Percentiles rank a stretch among this genome's conserved stretches.
Conservation (phyloP, 2,888 invertebrate species). For the Aromia moschata region DNA sequence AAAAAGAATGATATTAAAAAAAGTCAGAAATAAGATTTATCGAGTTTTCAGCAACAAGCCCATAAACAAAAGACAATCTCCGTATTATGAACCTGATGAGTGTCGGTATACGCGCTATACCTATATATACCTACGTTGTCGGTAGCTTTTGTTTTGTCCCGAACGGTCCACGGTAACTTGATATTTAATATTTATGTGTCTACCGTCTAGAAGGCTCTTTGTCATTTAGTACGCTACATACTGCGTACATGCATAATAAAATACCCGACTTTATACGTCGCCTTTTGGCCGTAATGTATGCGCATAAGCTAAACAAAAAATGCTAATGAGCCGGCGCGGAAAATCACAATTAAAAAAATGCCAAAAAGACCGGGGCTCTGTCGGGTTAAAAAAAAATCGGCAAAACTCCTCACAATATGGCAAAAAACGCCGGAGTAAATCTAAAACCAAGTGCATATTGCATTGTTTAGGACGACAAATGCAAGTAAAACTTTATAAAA, state of each 20-base stretch:
- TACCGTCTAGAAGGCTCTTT: slow-evolving; percentile 30
- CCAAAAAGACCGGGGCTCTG: no score
- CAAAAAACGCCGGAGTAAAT: no score
- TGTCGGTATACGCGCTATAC: no score
- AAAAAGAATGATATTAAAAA: no score
- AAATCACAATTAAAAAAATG: no score
- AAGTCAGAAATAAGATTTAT: slow-evolving; percentile 20
- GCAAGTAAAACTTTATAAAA: no score
- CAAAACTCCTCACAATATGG: no score
- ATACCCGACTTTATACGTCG: slow-evolving; percentile 1
- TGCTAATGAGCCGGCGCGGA: no score
- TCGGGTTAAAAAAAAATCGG: no score
- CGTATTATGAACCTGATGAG: slow-evolving; percentile 15
- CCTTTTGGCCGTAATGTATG: slow-evolving; percentile 16
- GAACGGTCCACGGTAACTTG: slow-evolving; percentile 28
- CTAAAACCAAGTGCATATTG: no score
- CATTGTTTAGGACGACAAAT: no score
- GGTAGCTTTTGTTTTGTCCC: slow-evolving; percentile 33
- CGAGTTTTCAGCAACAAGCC: slow-evolving; percentile 9
- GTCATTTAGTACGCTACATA: slow-evolving; percentile 19
- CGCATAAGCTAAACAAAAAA: not conserved
- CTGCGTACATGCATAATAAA: slow-evolving; percentile 12
- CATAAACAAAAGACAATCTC: slow-evolving; percentile 21
- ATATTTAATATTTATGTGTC: slow-evolving; percentile 36
- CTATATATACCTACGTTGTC: slow-evolving; percentile 24